Evolutionary conservation across 92 coral and sea anemone species (phyloP).

Genomic region (Phenganax subtilis): DNA sequence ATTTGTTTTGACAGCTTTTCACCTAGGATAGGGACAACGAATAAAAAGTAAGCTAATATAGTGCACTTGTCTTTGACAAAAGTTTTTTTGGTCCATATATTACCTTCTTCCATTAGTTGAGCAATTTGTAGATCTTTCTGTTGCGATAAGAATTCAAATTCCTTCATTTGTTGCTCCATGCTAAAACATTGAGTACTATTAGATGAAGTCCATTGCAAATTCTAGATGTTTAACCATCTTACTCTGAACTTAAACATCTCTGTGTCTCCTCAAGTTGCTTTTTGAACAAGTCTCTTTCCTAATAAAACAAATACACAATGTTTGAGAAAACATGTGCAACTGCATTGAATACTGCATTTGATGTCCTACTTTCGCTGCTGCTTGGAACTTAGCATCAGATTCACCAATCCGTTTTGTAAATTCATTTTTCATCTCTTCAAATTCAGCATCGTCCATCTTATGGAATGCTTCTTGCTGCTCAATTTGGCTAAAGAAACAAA

Average conservation of each 20-base stretch:
- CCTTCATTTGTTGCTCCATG: constrained; percentile 72
- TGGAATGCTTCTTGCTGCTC: constrained; percentile 69
- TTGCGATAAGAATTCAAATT: constrained; percentile 60
- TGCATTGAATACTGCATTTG: not conserved
- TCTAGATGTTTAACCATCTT: constrained; percentile 23
- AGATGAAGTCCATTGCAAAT: not conserved
- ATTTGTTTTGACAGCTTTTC: constrained; percentile 94
- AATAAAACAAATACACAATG: not conserved
- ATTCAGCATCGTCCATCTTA: constrained; percentile 72
- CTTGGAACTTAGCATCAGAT: constrained; percentile 70
- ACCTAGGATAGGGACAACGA: constrained; percentile 45
- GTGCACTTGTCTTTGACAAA: not conserved
- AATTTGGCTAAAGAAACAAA: constrained; percentile 59
- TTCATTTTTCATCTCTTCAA: constrained; percentile 76
- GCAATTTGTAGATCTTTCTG: constrained; percentile 94
- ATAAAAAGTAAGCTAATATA: not conserved
- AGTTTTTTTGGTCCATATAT: not conserved
- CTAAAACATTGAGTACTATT: constrained; percentile 34
- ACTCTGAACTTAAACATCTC: constrained; percentile 62
- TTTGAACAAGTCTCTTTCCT: constrained; percentile 84
- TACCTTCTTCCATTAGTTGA: constrained; percentile 91
- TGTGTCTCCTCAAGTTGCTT: constrained; percentile 73
- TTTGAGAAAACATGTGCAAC: not conserved
- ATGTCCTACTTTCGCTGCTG: constrained; percentile 63
- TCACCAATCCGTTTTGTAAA: constrained; percentile 76